Conservation (phyloP, 1,140 invertebrate species). For the Lordiphosa collinella region DNA sequence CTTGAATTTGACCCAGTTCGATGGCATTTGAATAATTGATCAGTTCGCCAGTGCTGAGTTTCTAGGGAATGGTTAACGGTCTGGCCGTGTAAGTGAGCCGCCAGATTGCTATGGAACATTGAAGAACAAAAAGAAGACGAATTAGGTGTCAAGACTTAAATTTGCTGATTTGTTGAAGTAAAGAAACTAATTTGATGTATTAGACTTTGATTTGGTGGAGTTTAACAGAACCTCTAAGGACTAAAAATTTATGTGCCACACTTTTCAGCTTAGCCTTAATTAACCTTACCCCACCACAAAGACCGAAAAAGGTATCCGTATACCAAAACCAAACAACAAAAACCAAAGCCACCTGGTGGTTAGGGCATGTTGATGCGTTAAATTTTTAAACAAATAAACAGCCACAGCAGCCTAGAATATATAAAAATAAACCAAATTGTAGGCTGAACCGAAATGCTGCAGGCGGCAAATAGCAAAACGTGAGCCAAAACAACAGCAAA, state of each 20-base stretch:
- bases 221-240: too few species aligned
- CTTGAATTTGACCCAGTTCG: constrained; percentile 72
- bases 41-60: constrained; percentile 22
- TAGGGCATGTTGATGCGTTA: too few species aligned
- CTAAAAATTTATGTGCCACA: too few species aligned
- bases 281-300: too few species aligned
- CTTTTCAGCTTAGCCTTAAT: too few species aligned
- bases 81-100: constrained; percentile 39
- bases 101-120: constrained; percentile 25
- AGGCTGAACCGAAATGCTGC: constrained; percentile 28
- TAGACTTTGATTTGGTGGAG: too few species aligned
- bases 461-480: constrained; percentile 39
- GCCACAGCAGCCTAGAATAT: constrained; percentile 22
- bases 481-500: constrained; percentile 2
- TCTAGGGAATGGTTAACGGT: constrained; percentile 24
- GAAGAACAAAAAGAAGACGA: constrained; percentile 9
- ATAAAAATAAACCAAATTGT: constrained; percentile 2
- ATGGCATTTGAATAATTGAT: constrained; percentile 73
- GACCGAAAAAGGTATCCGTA: too few species aligned
- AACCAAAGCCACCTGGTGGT: too few species aligned
- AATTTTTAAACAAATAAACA: constrained; percentile 66
- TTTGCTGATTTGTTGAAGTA: neutral
- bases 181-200: too few species aligned
- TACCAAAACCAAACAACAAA: too few species aligned
- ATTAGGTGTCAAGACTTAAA: constrained; percentile 9